These are phyloP conservation scores for Spatulosminthurus flaviceps DNA, from an alignment of 2,888 invertebrate species.

Conservation along the genomic window DNA sequence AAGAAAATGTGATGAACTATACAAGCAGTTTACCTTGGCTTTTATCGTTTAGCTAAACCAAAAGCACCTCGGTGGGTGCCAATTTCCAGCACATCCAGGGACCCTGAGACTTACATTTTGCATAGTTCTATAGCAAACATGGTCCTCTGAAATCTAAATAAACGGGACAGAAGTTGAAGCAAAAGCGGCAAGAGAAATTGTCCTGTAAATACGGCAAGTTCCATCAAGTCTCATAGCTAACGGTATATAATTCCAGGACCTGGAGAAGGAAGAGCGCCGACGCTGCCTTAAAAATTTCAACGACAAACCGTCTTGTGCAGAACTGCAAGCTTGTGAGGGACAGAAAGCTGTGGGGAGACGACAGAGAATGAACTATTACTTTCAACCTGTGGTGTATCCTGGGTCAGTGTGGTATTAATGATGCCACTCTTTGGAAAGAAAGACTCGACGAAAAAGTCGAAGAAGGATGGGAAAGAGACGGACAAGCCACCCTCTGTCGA, in stretches of 20 bases:
- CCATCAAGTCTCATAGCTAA: not conserved
- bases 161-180: not conserved
- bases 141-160: too few species aligned
- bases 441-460: constrained; percentile 84
- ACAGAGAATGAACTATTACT: constrained; percentile 32
- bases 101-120: too few species aligned
- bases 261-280: constrained; percentile 37
- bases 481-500: constrained; percentile 83
- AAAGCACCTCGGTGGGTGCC: too few species aligned
- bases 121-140: too few species aligned
- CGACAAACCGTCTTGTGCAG: constrained; percentile 48
- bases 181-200: not conserved
- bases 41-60: too few species aligned
- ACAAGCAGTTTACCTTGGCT: too few species aligned
- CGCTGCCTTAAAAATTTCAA: constrained; percentile 39
- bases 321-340: constrained; percentile 39
- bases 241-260: not conserved
- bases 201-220: not conserved
- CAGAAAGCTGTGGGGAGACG: constrained; percentile 35
- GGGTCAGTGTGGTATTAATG: constrained; percentile 59
- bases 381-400: constrained; percentile 31
- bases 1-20: too few species aligned
- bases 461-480: constrained; percentile 81
- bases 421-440: constrained; percentile 94
- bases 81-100: too few species aligned